Conservation (phyloP, 92 coral and sea anemone species). For the Zoanthus sansibaricus region DNA sequence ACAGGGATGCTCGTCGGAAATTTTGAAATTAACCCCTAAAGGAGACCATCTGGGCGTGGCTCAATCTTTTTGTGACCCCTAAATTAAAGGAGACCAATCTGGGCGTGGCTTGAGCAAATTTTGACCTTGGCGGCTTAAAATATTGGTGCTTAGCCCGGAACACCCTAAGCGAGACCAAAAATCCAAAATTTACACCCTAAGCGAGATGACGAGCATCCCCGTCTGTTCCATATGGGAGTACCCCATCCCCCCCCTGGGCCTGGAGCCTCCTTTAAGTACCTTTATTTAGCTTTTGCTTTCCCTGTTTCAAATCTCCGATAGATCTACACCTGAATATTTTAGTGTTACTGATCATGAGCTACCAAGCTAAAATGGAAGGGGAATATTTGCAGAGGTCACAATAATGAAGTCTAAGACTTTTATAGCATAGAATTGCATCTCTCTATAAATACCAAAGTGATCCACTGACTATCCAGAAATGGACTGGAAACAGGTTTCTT, state of each 20-base stretch:
- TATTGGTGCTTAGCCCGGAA: too few species aligned
- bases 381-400: conserved; percentile 14
- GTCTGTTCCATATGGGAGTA: too few species aligned
- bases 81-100: too few species aligned
- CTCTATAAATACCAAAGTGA: conserved; percentile 6
- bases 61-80: too few species aligned
- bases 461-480: conserved; percentile 8
- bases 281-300: conserved; percentile 10
- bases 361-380: conserved; percentile 16
- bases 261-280: background rate
- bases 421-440: conserved; percentile 9
- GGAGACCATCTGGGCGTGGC: too few species aligned
- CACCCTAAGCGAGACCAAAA: background rate
- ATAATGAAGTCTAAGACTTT: conserved; percentile 1
- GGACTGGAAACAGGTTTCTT: background rate
- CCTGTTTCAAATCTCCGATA: conserved; percentile 18
- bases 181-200: too few species aligned
- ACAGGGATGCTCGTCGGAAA: too few species aligned
- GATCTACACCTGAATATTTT: background rate
- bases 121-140: too few species aligned
- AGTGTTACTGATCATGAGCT: background rate
- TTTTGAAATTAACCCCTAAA: too few species aligned
- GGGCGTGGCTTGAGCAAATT: too few species aligned
- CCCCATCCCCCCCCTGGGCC: too few species aligned
- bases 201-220: too few species aligned